Evolutionary conservation across 2,888 invertebrate genomes (phyloP).

Genomic region (Andrena dorsata): DNA sequence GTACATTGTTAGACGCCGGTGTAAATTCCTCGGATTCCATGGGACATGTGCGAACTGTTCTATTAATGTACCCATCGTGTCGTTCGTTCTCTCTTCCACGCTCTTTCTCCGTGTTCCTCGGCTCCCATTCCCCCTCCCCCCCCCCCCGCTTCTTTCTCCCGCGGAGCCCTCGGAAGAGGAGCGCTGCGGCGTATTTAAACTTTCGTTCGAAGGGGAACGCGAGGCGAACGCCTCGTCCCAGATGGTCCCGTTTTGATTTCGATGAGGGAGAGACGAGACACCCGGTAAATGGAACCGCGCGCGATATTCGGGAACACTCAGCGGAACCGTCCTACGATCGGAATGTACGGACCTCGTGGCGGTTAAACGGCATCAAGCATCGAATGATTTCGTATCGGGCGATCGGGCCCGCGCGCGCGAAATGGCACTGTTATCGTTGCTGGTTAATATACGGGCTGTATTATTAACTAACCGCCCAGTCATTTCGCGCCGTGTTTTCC

Average conservation of each 20-base stretch:
- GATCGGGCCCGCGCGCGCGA: neutral
- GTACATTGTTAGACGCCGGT: slow-evolving; percentile 69
- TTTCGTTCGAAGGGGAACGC: slow-evolving; percentile 62
- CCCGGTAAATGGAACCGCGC: slow-evolving; percentile 61
- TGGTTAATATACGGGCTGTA: neutral
- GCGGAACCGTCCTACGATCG: slow-evolving; percentile 2
- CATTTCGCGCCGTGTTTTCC: slow-evolving; percentile 35
- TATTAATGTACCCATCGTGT: slow-evolving; percentile 76
- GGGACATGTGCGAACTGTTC: slow-evolving; percentile 75
- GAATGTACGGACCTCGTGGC: slow-evolving; percentile 31
- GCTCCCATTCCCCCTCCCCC: slow-evolving; percentile 23
- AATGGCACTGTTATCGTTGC: slow-evolving; percentile 14
- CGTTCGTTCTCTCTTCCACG: slow-evolving; percentile 52
- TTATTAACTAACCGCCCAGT: slow-evolving; percentile 21
- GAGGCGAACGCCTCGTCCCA: slow-evolving; percentile 49
- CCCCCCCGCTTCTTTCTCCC: neutral
- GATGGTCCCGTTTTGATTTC: slow-evolving; percentile 59
- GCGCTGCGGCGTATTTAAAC: slow-evolving; percentile 64
- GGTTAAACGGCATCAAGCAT: slow-evolving; percentile 10
- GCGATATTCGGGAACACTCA: slow-evolving; percentile 23
- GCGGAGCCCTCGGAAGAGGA: slow-evolving; percentile 42
- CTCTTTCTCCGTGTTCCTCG: slow-evolving; percentile 43
- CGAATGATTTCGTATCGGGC: neutral
- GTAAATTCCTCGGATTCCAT: slow-evolving; percentile 71
- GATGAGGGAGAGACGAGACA: slow-evolving; percentile 59